phyloP scores from a whole-genome alignment of 1,140 invertebrate species.

The Drosophila lacertosa region DNA sequence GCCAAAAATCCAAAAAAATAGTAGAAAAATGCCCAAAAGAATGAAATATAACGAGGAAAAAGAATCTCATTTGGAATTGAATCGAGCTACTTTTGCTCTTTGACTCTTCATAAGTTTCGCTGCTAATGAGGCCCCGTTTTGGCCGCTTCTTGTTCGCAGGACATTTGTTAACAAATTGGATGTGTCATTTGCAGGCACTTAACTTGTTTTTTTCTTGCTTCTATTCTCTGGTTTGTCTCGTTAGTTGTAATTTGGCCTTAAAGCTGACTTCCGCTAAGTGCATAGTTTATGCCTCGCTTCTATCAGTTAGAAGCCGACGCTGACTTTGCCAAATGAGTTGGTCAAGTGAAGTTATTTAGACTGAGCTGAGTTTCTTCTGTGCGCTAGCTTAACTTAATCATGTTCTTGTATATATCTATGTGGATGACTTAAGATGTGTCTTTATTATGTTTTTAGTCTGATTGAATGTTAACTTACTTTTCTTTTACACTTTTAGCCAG shows the following conservation, averaged over 20 bases:
- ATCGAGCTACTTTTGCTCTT: neutral
- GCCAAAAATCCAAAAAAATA: slow-evolving; percentile 24
- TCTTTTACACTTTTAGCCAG: too few species aligned
- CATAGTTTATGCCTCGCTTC: neutral
- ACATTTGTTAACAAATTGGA: slow-evolving; percentile 49
- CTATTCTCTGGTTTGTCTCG: neutral
- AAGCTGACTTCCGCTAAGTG: slow-evolving; percentile 1
- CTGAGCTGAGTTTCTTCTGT: too few species aligned
- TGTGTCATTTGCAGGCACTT: slow-evolving; percentile 63
- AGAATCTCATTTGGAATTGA: slow-evolving; percentile 4
- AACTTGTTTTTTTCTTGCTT: slow-evolving; percentile 21
- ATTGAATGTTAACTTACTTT: too few species aligned
- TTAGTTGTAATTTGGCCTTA: neutral
- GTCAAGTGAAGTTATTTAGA: neutral
- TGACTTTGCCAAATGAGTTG: neutral
- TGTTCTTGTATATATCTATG: too few species aligned
- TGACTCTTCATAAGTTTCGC: slow-evolving; percentile 13
- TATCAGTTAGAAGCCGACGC: too few species aligned
- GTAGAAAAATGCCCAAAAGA: too few species aligned
- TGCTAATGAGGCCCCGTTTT: slow-evolving; percentile 54
- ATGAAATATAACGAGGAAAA: too few species aligned
- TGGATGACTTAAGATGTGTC: too few species aligned
- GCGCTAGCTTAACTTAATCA: too few species aligned
- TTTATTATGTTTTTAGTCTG: too few species aligned
- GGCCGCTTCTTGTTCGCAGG: slow-evolving; percentile 1